phyloP scores from a whole-genome alignment of 2,888 invertebrate species.

The Druceiella hillmani region DNA sequence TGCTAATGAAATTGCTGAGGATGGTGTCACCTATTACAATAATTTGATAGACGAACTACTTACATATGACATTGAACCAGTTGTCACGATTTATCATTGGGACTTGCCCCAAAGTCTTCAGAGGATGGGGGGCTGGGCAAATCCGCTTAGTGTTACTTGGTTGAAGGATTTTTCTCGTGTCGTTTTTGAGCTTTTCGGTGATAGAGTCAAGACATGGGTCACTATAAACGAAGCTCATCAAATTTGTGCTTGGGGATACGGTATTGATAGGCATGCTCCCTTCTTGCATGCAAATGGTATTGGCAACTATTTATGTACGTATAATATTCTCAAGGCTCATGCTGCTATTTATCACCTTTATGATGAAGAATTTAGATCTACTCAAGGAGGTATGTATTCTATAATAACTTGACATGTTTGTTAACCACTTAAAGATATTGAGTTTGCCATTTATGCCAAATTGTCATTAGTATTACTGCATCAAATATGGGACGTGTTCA shows the following conservation, averaged over 20 bases:
- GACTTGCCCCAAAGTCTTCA: conserved; percentile 49
- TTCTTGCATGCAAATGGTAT: conserved; percentile 26
- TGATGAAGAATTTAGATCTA: conserved; percentile 7
- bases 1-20: conserved; percentile 48
- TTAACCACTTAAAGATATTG: too few species aligned
- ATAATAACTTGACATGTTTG: too few species aligned
- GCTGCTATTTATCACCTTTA: conserved; percentile 17
- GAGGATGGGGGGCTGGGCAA: conserved; percentile 51
- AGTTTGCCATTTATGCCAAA: too few species aligned
- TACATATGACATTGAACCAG: conserved; percentile 38
- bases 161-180: conserved; percentile 48
- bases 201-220: conserved; percentile 53
- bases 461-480: too few species aligned
- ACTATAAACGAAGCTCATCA: conserved; percentile 58
- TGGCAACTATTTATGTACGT: conserved; percentile 14
- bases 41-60: conserved; percentile 57
- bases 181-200: conserved; percentile 43
- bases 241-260: conserved; percentile 28
- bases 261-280: conserved; percentile 37
- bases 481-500: too few species aligned
- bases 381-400: conserved; percentile 32
- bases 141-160: conserved; percentile 42
- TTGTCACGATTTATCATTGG: conserved; percentile 53
- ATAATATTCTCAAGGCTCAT: conserved; percentile 15
- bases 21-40: conserved; percentile 63